Evolutionary conservation across 2,888 invertebrate genomes (phyloP).

Genomic region (Lochmaea crataegi): DNA sequence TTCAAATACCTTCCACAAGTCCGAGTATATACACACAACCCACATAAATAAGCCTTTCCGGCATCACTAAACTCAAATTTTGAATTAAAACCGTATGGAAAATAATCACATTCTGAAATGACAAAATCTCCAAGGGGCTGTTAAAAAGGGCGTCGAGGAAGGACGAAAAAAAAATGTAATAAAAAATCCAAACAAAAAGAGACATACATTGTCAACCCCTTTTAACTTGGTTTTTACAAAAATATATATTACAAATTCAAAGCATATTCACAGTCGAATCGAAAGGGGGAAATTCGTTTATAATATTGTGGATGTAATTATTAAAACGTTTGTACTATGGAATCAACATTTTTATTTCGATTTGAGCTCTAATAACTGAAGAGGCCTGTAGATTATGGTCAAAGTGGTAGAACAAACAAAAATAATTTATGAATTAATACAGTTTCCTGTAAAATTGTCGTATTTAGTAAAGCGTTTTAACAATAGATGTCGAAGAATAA

Average conservation of each 20-base stretch:
- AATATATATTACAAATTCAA: background rate
- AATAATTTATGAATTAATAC: too few species aligned
- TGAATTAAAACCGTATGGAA: conserved; percentile 29
- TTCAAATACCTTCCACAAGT: background rate
- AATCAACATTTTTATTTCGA: too few species aligned
- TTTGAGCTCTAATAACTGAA: too few species aligned
- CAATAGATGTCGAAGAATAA: too few species aligned
- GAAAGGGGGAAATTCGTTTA: too few species aligned
- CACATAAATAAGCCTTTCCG: background rate
- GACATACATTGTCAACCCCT: background rate
- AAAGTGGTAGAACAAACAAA: too few species aligned
- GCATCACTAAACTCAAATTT: background rate
- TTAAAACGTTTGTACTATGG: too few species aligned
- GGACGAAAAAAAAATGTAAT: conserved; percentile 6
- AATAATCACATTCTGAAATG: conserved; percentile 22
- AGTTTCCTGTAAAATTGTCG: too few species aligned
- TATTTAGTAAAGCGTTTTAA: too few species aligned
- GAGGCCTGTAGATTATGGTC: too few species aligned
- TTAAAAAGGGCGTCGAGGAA: conserved; percentile 20
- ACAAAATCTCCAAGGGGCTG: conserved; percentile 26
- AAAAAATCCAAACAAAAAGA: conserved; percentile 5
- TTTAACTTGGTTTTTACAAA: background rate
- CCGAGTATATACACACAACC: background rate
- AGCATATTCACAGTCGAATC: too few species aligned
- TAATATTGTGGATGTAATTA: too few species aligned